Evolutionary conservation across 2,888 invertebrate genomes (phyloP).

Genomic region (Harpalus rufipes): DNA sequence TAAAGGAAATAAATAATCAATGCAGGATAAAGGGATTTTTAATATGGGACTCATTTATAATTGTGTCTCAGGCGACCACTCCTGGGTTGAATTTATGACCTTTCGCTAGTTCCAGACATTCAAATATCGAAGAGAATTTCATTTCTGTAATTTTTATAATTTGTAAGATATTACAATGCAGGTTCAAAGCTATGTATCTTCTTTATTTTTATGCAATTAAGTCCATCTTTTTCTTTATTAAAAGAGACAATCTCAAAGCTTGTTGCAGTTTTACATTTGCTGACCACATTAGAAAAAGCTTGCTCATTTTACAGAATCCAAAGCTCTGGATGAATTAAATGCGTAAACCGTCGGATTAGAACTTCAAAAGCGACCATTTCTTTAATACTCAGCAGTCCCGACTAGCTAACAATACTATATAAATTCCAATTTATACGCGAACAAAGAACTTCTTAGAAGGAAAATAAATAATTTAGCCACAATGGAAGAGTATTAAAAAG

Average conservation of each 20-base stretch:
- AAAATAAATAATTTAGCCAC: slow-evolving; percentile 33
- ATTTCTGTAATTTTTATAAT: too few species aligned
- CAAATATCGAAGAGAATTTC: too few species aligned
- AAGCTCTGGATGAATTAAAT: slow-evolving; percentile 7
- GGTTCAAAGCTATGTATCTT: neutral
- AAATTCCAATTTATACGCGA: slow-evolving; percentile 28
- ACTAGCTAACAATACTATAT: slow-evolving; percentile 17
- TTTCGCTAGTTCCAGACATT: too few species aligned
- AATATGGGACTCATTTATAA: too few species aligned
- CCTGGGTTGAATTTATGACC: too few species aligned
- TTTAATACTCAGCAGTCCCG: neutral
- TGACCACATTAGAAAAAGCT: neutral
- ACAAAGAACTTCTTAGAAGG: slow-evolving; percentile 32
- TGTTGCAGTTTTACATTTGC: neutral
- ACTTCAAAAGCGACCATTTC: neutral
- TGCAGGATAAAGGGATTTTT: too few species aligned
- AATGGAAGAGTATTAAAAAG: slow-evolving; percentile 48
- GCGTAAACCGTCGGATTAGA: slow-evolving; percentile 10
- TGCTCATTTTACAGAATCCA: neutral
- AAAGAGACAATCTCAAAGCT: neutral
- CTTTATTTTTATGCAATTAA: neutral
- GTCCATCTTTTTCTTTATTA: neutral
- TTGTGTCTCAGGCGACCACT: too few species aligned
- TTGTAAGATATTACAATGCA: too few species aligned
- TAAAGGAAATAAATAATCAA: too few species aligned